Percentiles rank a stretch among this genome's conserved stretches.
Evolutionary conservation across 2,113 vertebrate species (phyloP).

Genomic region (Aphelocoma coerulescens): DNA sequence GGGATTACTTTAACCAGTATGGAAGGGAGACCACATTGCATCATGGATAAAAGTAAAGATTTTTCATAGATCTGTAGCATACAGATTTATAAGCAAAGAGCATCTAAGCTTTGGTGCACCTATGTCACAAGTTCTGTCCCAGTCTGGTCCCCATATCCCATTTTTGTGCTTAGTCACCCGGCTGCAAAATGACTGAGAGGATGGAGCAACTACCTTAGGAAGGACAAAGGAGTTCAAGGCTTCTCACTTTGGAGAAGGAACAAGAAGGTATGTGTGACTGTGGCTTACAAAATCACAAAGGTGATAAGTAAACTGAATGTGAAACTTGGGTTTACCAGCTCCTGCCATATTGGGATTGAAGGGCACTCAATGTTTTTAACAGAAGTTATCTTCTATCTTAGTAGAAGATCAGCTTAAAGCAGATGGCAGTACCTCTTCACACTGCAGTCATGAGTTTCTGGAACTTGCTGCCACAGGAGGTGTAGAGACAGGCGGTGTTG

Average conservation of each 20-base stretch:
- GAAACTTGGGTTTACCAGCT: neutral
- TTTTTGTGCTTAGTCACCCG: neutral
- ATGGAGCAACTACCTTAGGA: neutral
- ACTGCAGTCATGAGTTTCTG: neutral
- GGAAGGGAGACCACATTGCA: neutral
- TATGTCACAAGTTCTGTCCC: accelerated
- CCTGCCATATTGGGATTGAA: neutral
- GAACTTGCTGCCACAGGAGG: neutral
- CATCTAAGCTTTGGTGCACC: neutral
- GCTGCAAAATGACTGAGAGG: neutral
- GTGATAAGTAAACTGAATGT: neutral
- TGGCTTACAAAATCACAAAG: neutral
- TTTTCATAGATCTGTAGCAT: neutral
- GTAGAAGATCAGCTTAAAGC: neutral
- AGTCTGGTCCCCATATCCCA: neutral
- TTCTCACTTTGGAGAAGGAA: neutral
- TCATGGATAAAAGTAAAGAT: neutral
- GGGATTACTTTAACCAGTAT: neutral
- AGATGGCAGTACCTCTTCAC: neutral
- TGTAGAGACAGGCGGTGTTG: neutral
- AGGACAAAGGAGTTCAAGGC: neutral
- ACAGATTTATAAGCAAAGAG: neutral
- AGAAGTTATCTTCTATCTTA: neutral
- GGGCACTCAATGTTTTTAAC: neutral
- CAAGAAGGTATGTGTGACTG: neutral